Evolutionary conservation across 2,797 vertebrate species (phyloP).

Genomic region (Toxotes lorentzi): DNA sequence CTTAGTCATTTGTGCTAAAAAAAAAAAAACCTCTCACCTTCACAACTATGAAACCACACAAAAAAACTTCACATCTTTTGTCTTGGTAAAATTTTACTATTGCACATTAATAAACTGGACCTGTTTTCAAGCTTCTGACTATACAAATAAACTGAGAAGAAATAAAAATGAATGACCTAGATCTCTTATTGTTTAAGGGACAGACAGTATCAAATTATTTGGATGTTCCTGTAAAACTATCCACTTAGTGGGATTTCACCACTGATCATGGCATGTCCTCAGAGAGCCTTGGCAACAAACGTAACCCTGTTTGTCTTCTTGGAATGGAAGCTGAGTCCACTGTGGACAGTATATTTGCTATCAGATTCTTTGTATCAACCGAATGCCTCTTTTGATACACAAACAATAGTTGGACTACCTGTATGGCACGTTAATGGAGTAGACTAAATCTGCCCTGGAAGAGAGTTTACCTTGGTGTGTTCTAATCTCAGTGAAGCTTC

Average conservation of each 20-base stretch:
- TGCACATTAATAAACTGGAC: background rate
- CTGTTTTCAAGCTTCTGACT: constrained; percentile 1
- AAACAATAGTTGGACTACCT: constrained; percentile 22
- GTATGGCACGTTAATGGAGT: background rate
- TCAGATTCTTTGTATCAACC: constrained; percentile 4
- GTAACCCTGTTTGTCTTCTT: constrained; percentile 11
- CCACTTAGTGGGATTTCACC: constrained; percentile 7
- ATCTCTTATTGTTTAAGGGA: constrained; percentile 18
- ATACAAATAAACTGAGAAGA: background rate
- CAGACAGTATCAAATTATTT: constrained; percentile 33
- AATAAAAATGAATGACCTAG: background rate
- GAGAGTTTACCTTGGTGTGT: background rate
- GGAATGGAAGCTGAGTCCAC: constrained; percentile 4
- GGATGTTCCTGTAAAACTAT: constrained; percentile 39
- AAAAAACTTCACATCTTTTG: background rate
- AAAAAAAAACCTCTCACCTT: background rate
- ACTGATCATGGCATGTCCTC: background rate
- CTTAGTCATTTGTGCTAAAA: background rate
- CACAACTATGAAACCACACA: background rate
- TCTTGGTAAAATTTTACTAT: background rate
- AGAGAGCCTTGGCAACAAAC: background rate
- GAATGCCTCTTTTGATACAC: background rate
- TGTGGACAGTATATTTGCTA: constrained; percentile 13
- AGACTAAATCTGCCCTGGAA: background rate
- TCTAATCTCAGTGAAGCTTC: constrained; percentile 8